A percentile compares a stretch with the other conserved stretches of the same genome.
phyloP scores from a whole-genome alignment of 2,888 invertebrate species.

The Ophion ventricosus region DNA sequence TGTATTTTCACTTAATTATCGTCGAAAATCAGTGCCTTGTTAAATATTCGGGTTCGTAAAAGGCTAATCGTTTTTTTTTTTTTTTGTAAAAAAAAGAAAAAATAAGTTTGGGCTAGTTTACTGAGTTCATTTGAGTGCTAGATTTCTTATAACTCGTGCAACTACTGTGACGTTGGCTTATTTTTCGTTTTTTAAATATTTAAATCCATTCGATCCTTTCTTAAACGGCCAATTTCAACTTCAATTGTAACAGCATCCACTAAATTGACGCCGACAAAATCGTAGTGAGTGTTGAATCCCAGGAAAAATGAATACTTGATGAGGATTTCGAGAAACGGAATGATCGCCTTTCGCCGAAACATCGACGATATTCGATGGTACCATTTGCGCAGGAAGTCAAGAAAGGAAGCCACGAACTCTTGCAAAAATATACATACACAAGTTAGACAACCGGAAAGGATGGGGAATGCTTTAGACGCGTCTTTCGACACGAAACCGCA shows the following conservation, averaged over 20 bases:
- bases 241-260: background rate
- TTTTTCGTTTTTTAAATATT: too few species aligned
- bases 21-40: too few species aligned
- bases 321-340: conserved; percentile 3
- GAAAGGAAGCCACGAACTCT: conserved; percentile 38
- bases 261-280: too few species aligned
- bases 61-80: too few species aligned
- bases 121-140: too few species aligned
- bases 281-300: background rate
- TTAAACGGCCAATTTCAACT: background rate
- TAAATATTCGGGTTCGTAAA: too few species aligned
- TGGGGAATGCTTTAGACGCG: conserved; percentile 47
- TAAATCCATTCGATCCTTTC: background rate
- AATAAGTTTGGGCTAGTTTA: too few species aligned
- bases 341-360: conserved; percentile 10
- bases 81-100: too few species aligned
- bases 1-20: too few species aligned
- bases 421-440: conserved; percentile 30
- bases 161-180: too few species aligned
- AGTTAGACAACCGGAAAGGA: conserved; percentile 54
- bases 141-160: too few species aligned
- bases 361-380: conserved; percentile 27
- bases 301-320: background rate
- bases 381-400: conserved; percentile 32
- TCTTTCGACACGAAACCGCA: conserved; percentile 67